Evolutionary conservation across 2,888 invertebrate species (phyloP).

Genomic region (Rhyacophila evoluta): DNA sequence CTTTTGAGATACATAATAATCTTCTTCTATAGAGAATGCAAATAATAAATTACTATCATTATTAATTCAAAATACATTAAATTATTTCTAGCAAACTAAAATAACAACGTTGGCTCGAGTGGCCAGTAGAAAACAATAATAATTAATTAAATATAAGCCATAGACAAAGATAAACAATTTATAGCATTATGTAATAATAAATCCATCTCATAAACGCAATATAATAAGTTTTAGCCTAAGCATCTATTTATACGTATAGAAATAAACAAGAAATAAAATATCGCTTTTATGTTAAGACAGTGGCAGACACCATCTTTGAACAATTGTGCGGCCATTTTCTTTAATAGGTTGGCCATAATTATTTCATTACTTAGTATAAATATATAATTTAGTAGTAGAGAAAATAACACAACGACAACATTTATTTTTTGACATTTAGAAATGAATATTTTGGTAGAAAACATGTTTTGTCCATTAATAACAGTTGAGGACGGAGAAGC

Average conservation of each 20-base stretch:
- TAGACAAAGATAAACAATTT: background rate
- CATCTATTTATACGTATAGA: background rate
- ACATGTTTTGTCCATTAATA: constrained; percentile 24
- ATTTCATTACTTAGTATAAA: too few species aligned
- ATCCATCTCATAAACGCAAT: background rate
- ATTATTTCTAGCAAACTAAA: constrained; percentile 11
- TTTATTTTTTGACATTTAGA: constrained; percentile 6
- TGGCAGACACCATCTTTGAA: background rate
- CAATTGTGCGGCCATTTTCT: background rate
- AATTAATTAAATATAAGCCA: background rate
- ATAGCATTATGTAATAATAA: background rate
- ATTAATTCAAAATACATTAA: background rate
- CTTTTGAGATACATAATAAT: background rate
- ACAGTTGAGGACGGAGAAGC: constrained; percentile 16
- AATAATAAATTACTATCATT: background rate
- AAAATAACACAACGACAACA: constrained; percentile 16
- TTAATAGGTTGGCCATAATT: too few species aligned
- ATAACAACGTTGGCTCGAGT: background rate
- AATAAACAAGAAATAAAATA: constrained; percentile 10
- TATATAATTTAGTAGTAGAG: background rate
- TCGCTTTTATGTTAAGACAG: background rate
- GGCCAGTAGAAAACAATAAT: background rate
- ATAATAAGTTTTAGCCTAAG: background rate
- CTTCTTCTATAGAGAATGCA: background rate
- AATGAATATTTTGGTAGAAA: constrained; percentile 15